A percentile compares a stretch with the other conserved stretches of the same genome.
Evolutionary conservation across 2,113 vertebrate species (phyloP).

Genomic region (Gymnarchus niloticus): DNA sequence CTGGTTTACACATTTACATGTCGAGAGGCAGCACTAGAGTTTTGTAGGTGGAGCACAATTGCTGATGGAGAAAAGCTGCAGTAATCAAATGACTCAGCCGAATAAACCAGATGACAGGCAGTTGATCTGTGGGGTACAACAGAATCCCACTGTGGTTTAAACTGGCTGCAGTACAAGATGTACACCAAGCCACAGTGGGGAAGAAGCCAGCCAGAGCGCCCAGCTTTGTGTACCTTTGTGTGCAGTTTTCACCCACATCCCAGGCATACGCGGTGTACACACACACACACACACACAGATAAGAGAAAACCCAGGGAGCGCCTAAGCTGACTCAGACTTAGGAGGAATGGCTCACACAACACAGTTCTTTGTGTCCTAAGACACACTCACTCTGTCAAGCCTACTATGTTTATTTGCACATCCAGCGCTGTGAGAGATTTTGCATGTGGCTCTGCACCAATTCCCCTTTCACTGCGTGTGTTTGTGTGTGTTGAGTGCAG

Average conservation of each 20-base stretch:
- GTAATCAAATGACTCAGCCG: background rate
- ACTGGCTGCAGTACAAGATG: too few species aligned
- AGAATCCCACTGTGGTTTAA: too few species aligned
- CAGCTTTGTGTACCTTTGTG: background rate
- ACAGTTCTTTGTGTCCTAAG: conserved; percentile 9
- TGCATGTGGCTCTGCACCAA: background rate
- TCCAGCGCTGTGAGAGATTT: background rate
- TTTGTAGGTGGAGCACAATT: background rate
- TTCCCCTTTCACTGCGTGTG: background rate
- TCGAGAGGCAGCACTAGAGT: too few species aligned
- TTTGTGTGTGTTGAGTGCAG: background rate
- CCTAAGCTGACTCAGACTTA: background rate
- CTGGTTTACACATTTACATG: background rate
- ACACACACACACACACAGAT: conserved; percentile 1
- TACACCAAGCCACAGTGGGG: too few species aligned
- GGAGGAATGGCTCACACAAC: background rate
- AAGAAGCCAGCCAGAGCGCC: too few species aligned
- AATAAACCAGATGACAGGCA: background rate
- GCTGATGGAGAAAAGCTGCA: background rate
- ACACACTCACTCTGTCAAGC: background rate
- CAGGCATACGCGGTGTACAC: background rate
- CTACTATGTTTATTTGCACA: background rate
- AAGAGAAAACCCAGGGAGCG: background rate
- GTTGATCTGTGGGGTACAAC: too few species aligned
- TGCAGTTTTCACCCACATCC: background rate